Percentiles rank a stretch among this genome's conserved stretches.
These are phyloP conservation scores for Xiphophorus birchmanni DNA, from an alignment of 2,797 vertebrate genomes.

Conservation along the genomic window DNA sequence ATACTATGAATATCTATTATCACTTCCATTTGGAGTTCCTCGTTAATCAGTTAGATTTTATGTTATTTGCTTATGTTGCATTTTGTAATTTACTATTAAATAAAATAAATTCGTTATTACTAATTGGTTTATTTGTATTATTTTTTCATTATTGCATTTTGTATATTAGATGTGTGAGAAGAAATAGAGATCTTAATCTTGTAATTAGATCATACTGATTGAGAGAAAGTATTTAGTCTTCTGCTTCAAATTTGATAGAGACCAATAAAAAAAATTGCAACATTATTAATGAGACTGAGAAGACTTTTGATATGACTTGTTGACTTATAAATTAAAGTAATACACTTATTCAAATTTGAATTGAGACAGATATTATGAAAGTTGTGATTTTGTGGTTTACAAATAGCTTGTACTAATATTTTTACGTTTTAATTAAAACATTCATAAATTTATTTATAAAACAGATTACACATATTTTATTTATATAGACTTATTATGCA, in stretches of 20 bases:
- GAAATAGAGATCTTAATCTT: neutral
- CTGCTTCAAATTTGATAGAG: neutral
- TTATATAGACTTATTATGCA: neutral
- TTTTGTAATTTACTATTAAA: neutral
- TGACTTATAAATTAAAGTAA: neutral
- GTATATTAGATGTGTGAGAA: neutral
- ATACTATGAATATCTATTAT: neutral
- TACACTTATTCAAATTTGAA: neutral
- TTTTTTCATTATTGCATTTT: neutral
- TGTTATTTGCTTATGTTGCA: neutral
- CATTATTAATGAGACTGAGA: neutral
- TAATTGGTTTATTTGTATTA: neutral
- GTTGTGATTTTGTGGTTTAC: neutral
- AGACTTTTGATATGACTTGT: neutral
- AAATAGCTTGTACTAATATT: neutral
- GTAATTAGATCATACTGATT: neutral
- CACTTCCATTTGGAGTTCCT: neutral
- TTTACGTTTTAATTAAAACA: neutral
- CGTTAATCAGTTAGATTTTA: neutral
- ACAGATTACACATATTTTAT: neutral
- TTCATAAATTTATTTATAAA: neutral
- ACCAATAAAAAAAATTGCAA: too few relatives aligned
- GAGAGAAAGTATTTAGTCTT: neutral
- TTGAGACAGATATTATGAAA: neutral
- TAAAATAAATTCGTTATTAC: neutral